Percentiles rank a stretch among this genome's conserved stretches.
Evolutionary conservation across 2,797 vertebrate genomes (phyloP).

Genomic region (Adelosebastes latens): DNA sequence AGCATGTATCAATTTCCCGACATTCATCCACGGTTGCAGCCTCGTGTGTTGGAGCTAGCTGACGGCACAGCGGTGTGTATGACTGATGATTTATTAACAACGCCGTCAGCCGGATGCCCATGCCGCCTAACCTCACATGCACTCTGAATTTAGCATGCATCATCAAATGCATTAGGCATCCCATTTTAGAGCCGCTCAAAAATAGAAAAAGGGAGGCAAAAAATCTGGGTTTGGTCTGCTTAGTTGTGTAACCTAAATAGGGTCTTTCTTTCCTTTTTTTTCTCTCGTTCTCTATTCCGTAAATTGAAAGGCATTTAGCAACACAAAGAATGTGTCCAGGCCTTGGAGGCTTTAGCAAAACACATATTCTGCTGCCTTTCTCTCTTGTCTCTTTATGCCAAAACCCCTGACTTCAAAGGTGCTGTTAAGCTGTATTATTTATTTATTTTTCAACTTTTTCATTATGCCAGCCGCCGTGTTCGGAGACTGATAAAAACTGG

Average conservation of each 20-base stretch:
- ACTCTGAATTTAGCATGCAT: constrained; percentile 63
- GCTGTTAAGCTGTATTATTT: constrained; percentile 32
- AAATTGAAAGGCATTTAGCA: constrained; percentile 50
- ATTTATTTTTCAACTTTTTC: constrained; percentile 35
- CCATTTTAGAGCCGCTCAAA: constrained; percentile 57
- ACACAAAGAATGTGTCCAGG: constrained; percentile 31
- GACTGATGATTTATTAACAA: constrained; percentile 67
- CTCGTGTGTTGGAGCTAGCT: constrained; percentile 19
- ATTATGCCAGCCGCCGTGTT: constrained; percentile 35
- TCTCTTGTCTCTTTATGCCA: constrained; percentile 39
- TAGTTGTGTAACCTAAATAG: constrained; percentile 61
- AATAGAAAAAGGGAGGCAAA: constrained; percentile 51
- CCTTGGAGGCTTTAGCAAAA: constrained; percentile 40
- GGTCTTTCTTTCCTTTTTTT: background rate
- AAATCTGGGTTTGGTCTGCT: constrained; percentile 51
- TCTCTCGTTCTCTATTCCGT: background rate
- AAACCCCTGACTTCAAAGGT: constrained; percentile 58
- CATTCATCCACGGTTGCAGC: constrained; percentile 10
- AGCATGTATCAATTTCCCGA: constrained; percentile 37
- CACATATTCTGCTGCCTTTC: constrained; percentile 3
- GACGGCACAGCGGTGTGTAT: constrained; percentile 40
- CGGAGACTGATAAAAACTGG: constrained; percentile 29
- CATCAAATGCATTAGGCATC: constrained; percentile 58
- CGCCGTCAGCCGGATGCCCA: constrained; percentile 48
- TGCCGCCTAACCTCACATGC: constrained; percentile 58